These are phyloP conservation scores for Megalops atlanticus DNA, from an alignment of 2,113 vertebrate genomes.

Conservation along the genomic window DNA sequence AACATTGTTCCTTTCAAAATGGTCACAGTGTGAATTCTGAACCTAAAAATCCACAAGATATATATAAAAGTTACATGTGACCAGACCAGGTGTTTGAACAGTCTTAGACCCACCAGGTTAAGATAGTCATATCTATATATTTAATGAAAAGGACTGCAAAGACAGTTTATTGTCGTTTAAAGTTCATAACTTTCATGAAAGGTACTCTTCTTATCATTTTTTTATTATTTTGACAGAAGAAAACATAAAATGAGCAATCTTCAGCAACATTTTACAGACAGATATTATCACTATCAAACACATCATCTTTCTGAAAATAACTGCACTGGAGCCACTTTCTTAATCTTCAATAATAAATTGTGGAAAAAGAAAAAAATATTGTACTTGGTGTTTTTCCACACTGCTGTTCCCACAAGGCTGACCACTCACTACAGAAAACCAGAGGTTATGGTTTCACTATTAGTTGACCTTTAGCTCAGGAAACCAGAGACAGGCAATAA, in stretches of 20 bases:
- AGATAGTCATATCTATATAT: too few relatives aligned
- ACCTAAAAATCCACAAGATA: too few relatives aligned
- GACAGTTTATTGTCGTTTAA: too few relatives aligned
- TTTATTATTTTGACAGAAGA: constrained; percentile 7
- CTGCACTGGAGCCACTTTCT: not conserved
- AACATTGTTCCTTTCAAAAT: too few relatives aligned
- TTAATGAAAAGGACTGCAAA: too few relatives aligned
- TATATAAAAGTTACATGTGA: too few relatives aligned
- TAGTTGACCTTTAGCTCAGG: constrained; percentile 62
- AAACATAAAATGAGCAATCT: constrained; percentile 11
- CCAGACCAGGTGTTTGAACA: too few relatives aligned
- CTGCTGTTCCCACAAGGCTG: constrained; percentile 59
- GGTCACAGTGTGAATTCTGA: too few relatives aligned
- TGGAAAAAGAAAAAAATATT: constrained; percentile 31
- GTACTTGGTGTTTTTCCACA: constrained; percentile 51
- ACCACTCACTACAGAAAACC: constrained; percentile 59
- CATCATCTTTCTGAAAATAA: not conserved
- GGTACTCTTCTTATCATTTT: not conserved
- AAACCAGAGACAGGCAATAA: constrained; percentile 68
- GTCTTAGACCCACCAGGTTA: too few relatives aligned
- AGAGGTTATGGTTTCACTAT: constrained; percentile 64
- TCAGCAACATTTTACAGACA: constrained; percentile 19
- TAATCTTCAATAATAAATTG: constrained; percentile 40
- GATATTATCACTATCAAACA: not conserved
- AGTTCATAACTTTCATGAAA: constrained; percentile 5